These are phyloP conservation scores for Gastrophryne carolinensis DNA, from an alignment of 2,797 vertebrate species.

Conservation along the genomic window DNA sequence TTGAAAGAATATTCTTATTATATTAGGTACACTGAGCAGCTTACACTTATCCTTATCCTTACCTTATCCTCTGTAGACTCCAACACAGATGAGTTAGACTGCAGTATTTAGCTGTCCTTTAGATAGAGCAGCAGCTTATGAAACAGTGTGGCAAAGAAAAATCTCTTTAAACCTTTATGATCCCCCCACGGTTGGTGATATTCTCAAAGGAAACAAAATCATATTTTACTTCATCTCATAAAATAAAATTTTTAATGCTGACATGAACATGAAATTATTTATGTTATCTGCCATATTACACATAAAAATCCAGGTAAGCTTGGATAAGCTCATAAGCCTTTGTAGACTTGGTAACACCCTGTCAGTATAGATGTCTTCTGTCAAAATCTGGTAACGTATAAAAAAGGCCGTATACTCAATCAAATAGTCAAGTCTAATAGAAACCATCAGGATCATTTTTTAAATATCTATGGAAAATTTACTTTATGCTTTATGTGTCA, in stretches of 20 bases:
- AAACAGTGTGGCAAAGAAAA: slow-evolving; percentile 52
- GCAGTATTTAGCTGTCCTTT: slow-evolving; percentile 53
- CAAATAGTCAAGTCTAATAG: too few species aligned
- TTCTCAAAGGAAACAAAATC: slow-evolving; percentile 52
- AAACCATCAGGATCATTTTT: too few species aligned
- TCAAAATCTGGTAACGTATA: slow-evolving; percentile 39
- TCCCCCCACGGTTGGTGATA: slow-evolving; percentile 7
- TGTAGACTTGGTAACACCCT: slow-evolving; percentile 50
- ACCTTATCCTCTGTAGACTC: slow-evolving; percentile 17
- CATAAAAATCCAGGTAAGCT: slow-evolving; percentile 48
- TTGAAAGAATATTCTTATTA: not conserved
- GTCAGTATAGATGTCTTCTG: slow-evolving; percentile 44
- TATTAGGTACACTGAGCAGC: not conserved
- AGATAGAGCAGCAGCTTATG: slow-evolving; percentile 44
- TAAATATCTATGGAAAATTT: too few species aligned
- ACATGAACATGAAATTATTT: slow-evolving; percentile 52
- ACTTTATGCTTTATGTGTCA: too few species aligned
- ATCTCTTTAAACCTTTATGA: slow-evolving; percentile 36
- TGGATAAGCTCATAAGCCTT: slow-evolving; percentile 54
- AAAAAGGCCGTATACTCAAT: slow-evolving; percentile 41
- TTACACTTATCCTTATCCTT: not conserved
- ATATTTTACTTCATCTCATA: slow-evolving; percentile 46
- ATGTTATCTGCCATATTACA: slow-evolving; percentile 40
- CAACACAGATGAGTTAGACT: slow-evolving; percentile 44
- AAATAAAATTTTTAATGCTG: slow-evolving; percentile 48